These are phyloP conservation scores for Strix aluco DNA, from an alignment of 2,113 vertebrate species.

Conservation along the genomic window DNA sequence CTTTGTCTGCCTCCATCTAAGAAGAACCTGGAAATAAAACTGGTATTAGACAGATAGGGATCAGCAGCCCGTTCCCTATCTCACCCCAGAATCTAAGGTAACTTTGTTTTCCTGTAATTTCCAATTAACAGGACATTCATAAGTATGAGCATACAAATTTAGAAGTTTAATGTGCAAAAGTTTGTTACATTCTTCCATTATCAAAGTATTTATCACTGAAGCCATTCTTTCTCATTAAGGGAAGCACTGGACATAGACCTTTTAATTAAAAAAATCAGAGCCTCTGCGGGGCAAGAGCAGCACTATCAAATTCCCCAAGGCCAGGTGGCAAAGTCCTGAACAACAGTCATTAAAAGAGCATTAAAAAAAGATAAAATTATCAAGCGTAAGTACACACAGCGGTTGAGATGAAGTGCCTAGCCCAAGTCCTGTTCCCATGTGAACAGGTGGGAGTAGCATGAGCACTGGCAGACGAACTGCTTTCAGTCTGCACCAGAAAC, in stretches of 20 bases:
- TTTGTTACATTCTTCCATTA: background rate
- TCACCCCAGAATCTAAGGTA: background rate
- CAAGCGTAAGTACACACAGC: background rate
- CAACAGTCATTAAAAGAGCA: background rate
- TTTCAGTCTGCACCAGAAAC: background rate
- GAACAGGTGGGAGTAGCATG: fast-evolving
- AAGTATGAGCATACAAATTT: background rate
- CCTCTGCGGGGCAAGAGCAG: background rate
- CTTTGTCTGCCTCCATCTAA: background rate
- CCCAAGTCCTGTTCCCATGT: fast-evolving
- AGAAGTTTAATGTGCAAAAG: background rate
- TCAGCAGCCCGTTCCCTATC: background rate
- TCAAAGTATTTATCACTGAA: background rate
- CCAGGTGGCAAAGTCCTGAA: background rate
- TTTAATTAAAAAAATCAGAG: background rate
- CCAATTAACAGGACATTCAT: background rate
- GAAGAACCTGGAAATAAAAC: background rate
- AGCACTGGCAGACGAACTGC: background rate
- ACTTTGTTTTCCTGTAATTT: background rate
- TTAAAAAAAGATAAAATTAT: background rate
- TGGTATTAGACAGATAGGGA: background rate
- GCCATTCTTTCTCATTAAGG: background rate
- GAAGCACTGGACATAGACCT: background rate
- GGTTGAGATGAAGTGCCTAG: background rate
- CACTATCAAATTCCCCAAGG: background rate